Evolutionary conservation across 2,113 vertebrate genomes (phyloP).

Genomic region (Colius striatus): DNA sequence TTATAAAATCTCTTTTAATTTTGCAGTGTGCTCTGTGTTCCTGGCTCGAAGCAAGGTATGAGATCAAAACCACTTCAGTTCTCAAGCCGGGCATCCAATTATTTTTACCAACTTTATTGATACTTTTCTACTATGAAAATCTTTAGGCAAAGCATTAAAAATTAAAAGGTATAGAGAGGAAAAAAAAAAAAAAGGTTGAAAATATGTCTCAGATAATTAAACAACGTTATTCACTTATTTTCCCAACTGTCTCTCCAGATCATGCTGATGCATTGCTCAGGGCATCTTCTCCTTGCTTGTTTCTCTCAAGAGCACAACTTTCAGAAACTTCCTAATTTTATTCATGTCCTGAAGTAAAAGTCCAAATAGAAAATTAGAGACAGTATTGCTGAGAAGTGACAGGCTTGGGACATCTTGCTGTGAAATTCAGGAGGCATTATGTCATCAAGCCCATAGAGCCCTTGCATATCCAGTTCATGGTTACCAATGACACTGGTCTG

Average conservation of each 20-base stretch:
- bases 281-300: background rate
- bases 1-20: background rate
- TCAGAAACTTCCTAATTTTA: slow-evolving; percentile 14
- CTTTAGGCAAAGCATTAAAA: background rate
- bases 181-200: background rate
- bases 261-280: background rate
- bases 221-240: background rate
- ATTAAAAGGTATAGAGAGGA: background rate
- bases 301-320: slow-evolving; percentile 5
- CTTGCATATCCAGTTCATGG: background rate
- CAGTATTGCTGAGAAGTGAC: background rate
- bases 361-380: slow-evolving; percentile 17
- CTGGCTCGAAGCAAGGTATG: background rate
- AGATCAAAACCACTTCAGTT: background rate
- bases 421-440: background rate
- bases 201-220: slow-evolving; percentile 4
- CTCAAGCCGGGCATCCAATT: background rate
- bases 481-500: background rate
- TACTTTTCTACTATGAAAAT: background rate
- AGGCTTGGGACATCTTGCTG: background rate
- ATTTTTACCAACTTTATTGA: background rate
- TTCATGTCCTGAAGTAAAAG: background rate
- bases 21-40: background rate
- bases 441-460: too few relatives aligned
- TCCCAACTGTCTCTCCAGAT: background rate